Conservation (phyloP, 2,113 vertebrate species). For the Channa argus region DNA sequence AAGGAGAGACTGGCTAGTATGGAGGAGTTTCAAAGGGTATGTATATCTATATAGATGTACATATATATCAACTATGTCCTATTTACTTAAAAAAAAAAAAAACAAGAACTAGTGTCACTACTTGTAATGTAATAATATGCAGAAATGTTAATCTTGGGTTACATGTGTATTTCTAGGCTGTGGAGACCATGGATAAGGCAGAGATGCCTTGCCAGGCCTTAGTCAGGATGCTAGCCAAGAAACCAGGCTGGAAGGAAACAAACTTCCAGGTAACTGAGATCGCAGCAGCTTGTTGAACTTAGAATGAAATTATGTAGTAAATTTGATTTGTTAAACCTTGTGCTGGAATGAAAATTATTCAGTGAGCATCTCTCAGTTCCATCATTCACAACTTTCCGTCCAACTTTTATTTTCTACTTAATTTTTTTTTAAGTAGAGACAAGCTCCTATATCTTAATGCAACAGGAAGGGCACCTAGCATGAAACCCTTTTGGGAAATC, state of each 20-base stretch:
- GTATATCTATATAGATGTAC: not conserved
- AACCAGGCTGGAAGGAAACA: conserved; percentile 99
- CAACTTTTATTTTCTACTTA: no score
- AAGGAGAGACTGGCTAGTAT: conserved; percentile 97
- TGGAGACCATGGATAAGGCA: conserved; percentile 92
- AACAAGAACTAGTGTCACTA: no score
- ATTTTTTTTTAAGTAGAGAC: no score
- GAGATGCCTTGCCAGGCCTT: conserved; percentile 97
- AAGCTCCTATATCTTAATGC: no score
- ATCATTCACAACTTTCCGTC: no score
- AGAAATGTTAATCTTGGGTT: not conserved
- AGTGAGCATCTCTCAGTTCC: no score
- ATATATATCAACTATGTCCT: no score
- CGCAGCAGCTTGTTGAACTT: not conserved
- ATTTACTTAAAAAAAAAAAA: no score
- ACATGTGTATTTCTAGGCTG: conserved; percentile 81
- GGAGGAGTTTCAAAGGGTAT: conserved; percentile 97
- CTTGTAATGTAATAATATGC: not conserved
- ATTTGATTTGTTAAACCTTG: not conserved
- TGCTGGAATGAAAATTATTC: no score
- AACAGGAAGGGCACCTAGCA: no score
- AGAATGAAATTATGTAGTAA: no score
- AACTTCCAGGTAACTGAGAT: conserved; percentile 93
- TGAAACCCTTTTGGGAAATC: no score
- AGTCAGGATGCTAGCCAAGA: conserved; percentile 96